Evolutionary conservation across 2,797 vertebrate species (phyloP).

Genomic region (Acanthis flammea): DNA sequence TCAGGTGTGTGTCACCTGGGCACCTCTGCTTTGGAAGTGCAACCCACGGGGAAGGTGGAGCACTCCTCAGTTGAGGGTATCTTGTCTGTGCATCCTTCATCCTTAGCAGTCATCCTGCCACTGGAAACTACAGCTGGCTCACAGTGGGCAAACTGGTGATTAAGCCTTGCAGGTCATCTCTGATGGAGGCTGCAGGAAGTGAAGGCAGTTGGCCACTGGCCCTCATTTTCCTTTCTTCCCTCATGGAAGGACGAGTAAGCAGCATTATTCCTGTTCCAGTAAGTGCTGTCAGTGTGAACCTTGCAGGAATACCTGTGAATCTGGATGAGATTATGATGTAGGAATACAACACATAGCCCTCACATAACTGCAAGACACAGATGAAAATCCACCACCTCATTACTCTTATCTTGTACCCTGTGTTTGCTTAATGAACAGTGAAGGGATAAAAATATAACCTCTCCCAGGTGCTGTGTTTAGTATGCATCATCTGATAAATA

Average conservation of each 20-base stretch:
- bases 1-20: neutral
- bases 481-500: neutral
- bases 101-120: neutral
- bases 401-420: neutral
- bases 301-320: neutral
- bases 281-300: neutral
- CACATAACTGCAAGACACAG: neutral
- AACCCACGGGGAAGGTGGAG: rapidly evolving
- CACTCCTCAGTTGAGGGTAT: rapidly evolving
- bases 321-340: rapidly evolving
- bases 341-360: neutral
- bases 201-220: neutral
- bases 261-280: neutral
- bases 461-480: neutral
- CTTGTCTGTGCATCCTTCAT: neutral
- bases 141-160: neutral
- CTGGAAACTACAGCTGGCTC: neutral
- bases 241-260: neutral
- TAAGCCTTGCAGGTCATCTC: neutral
- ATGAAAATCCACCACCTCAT: neutral
- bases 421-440: conserved; percentile 21
- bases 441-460: conserved; percentile 4
- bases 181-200: neutral
- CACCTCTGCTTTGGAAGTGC: neutral
- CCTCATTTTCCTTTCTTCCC: neutral